Conservation (phyloP, 1,140 invertebrate species). For the Lepidurus arcticus region DNA sequence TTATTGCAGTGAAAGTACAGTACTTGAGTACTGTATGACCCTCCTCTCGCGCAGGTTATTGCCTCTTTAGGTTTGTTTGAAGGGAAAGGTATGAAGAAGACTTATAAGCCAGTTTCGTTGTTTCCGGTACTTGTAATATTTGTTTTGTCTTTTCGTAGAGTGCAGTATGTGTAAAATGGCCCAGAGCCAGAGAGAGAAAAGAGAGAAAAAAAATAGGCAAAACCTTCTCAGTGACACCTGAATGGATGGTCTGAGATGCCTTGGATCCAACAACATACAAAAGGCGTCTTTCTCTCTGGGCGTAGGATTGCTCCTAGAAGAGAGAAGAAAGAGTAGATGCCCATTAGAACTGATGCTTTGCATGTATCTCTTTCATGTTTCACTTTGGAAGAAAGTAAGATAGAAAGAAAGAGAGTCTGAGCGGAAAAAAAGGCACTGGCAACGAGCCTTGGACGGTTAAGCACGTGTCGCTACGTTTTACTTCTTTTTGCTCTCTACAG, state of each 20-base stretch:
- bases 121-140: background rate
- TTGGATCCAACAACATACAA: background rate
- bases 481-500: background rate
- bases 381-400: background rate
- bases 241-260: slow-evolving; percentile 5
- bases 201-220: background rate
- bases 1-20: background rate
- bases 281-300: background rate
- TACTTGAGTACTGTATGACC: background rate
- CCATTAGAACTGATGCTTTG: background rate
- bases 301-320: background rate
- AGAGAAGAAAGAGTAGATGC: background rate
- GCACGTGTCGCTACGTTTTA: slow-evolving; percentile 3
- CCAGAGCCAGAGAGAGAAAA: too few relatives aligned
- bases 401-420: background rate
- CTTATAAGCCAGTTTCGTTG: background rate
- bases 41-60: background rate
- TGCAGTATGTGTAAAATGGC: background rate
- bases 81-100: background rate
- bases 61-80: too few relatives aligned
- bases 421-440: background rate
- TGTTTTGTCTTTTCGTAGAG: background rate
- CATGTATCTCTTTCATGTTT: slow-evolving; percentile 15
- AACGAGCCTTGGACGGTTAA: slow-evolving; percentile 1
- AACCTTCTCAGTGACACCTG: background rate